phyloP scores from a whole-genome alignment of 1,140 invertebrate species.

The Monomorium pharaonis region DNA sequence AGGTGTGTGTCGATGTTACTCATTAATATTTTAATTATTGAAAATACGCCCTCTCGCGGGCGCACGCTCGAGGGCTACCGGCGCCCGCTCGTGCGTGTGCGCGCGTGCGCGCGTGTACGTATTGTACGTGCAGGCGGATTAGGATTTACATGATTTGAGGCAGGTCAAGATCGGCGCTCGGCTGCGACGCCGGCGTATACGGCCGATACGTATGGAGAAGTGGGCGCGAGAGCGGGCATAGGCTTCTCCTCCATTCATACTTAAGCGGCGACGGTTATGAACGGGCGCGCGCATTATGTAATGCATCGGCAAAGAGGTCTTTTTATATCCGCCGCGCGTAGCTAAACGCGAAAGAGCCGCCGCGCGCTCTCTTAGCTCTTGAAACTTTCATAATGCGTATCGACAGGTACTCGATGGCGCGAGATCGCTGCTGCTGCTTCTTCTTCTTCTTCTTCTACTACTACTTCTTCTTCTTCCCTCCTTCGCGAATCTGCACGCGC shows the following conservation, averaged over 20 bases:
- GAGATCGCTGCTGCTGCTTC: background rate
- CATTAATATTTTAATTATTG: slow-evolving; percentile 74
- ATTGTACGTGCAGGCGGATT: slow-evolving; percentile 52
- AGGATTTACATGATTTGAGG: slow-evolving; percentile 79
- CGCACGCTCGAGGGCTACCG: too few relatives aligned
- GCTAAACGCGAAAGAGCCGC: slow-evolving; percentile 59
- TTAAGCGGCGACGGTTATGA: slow-evolving; percentile 76
- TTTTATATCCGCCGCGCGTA: slow-evolving; percentile 74
- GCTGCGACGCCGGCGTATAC: slow-evolving; percentile 53
- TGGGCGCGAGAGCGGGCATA: slow-evolving; percentile 65
- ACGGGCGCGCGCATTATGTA: slow-evolving; percentile 79
- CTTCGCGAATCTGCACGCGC: slow-evolving; percentile 1
- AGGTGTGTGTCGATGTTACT: slow-evolving; percentile 60
- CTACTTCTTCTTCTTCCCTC: background rate
- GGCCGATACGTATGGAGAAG: slow-evolving; percentile 55
- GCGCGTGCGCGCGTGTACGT: background rate
- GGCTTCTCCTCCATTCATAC: slow-evolving; percentile 79
- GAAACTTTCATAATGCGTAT: slow-evolving; percentile 42
- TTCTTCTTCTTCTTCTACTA: background rate
- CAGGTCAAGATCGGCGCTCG: slow-evolving; percentile 78
- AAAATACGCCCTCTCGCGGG: slow-evolving; percentile 14
- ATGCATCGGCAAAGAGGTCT: slow-evolving; percentile 71
- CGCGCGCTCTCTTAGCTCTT: slow-evolving; percentile 47
- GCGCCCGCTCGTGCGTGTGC: too few relatives aligned
- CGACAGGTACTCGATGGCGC: slow-evolving; percentile 45